Evolutionary conservation across 2,797 vertebrate genomes (phyloP).

Genomic region (Microctenopoma lineatum): DNA sequence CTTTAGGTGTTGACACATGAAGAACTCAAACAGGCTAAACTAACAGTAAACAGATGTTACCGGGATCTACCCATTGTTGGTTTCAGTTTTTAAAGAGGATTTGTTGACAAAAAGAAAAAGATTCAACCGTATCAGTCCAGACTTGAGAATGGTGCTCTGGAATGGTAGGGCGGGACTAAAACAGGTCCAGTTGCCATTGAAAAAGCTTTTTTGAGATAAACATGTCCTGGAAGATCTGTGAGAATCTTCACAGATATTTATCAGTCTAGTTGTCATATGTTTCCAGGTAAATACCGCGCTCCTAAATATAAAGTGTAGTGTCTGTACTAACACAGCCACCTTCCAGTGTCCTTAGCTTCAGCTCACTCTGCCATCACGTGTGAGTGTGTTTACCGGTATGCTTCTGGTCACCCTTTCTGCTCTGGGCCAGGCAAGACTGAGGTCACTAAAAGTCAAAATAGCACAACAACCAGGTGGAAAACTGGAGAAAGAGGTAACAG

Average conservation of each 20-base stretch:
- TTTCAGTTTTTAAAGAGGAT: neutral
- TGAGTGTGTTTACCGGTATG: neutral
- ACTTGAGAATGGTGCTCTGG: no score
- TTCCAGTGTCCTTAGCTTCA: constrained; percentile 11
- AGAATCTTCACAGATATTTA: neutral
- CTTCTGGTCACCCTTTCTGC: constrained; percentile 1
- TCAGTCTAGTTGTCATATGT: neutral
- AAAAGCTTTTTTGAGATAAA: no score
- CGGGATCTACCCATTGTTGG: neutral
- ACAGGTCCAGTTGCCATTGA: no score
- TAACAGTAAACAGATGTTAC: neutral
- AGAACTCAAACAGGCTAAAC: no score
- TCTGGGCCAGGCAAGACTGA: neutral
- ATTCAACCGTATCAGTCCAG: neutral
- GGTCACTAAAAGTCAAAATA: constrained; percentile 30
- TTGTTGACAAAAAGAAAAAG: neutral
- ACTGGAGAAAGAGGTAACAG: neutral
- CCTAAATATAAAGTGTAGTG: no score
- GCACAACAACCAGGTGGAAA: constrained; percentile 22
- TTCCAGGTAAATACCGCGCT: no score
- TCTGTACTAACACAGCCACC: neutral
- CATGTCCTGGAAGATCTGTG: no score
- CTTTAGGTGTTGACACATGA: no score
- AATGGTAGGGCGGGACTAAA: no score
- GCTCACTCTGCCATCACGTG: neutral